Percentiles rank a stretch among this genome's conserved stretches.
These are phyloP conservation scores for Terrapene triunguis DNA, from an alignment of 2,113 vertebrate species.

Conservation along the genomic window DNA sequence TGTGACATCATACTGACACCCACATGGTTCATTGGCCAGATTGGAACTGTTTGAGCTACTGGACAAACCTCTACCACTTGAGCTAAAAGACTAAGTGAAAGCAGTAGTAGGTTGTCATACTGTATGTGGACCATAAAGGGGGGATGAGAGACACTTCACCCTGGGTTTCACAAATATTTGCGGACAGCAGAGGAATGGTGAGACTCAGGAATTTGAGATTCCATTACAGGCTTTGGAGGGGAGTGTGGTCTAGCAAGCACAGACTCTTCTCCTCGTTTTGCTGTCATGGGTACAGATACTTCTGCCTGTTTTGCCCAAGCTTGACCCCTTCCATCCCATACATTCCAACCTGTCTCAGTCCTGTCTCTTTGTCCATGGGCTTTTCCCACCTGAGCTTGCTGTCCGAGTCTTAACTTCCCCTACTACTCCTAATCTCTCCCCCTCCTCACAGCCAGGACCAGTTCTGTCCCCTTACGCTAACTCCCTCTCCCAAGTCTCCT, in stretches of 20 bases:
- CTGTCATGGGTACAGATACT: not conserved
- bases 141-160: not conserved
- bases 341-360: not conserved
- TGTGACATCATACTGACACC: no score
- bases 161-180: not conserved
- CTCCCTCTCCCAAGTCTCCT: not conserved
- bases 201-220: not conserved
- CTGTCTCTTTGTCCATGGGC: not conserved
- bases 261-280: not conserved
- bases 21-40: not conserved
- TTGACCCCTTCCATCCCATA: not conserved
- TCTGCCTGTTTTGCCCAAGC: not conserved
- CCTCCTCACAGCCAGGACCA: not conserved
- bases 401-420: not conserved
- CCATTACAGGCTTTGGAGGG: not conserved
- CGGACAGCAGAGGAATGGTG: not conserved
- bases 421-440: not conserved
- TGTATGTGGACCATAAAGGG: not conserved
- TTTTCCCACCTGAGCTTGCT: not conserved
- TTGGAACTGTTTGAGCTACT: not conserved
- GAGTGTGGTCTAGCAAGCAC: not conserved
- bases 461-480: not conserved
- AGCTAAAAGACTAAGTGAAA: not conserved
- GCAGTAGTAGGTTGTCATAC: not conserved
- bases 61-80: not conserved